phyloP scores from a whole-genome alignment of 2,888 invertebrate genomes.

The Rhagophthalmus giganteus region DNA sequence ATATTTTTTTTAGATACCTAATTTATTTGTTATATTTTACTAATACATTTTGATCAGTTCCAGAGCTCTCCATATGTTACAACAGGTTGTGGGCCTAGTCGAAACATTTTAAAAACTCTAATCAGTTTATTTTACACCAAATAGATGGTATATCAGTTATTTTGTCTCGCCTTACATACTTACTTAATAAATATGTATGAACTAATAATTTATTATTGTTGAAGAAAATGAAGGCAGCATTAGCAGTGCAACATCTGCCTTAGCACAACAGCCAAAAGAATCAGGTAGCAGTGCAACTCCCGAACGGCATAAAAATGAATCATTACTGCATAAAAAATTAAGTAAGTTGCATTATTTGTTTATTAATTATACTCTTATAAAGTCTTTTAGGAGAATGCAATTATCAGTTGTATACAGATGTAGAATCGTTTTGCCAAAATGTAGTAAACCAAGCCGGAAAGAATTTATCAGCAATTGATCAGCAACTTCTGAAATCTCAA shows the following conservation, averaged over 20 bases:
- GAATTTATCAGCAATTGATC: conserved; percentile 46
- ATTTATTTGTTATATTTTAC: no score
- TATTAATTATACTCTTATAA: conserved; percentile 2
- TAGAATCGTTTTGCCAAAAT: conserved; percentile 43
- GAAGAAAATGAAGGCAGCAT: conserved; percentile 44
- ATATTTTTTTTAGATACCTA: no score
- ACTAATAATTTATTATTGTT: conserved; percentile 14
- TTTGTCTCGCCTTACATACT: background rate
- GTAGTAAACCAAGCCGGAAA: conserved; percentile 44
- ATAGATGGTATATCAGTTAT: background rate
- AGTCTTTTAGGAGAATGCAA: conserved; percentile 49
- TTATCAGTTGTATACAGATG: conserved; percentile 41
- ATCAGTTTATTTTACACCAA: background rate
- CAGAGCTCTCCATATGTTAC: no score
- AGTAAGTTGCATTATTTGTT: conserved; percentile 20
- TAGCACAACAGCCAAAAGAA: conserved; percentile 31
- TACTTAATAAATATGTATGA: background rate
- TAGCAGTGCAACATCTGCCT: conserved; percentile 45
- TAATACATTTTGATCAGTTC: no score
- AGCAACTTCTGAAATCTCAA: conserved; percentile 51
- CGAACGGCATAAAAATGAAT: conserved; percentile 12
- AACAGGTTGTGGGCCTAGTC: no score
- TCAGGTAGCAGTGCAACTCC: conserved; percentile 13
- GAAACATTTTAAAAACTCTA: no score
- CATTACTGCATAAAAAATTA: conserved; percentile 35